These are phyloP conservation scores for Scrobipalpa costella DNA, from an alignment of 2,888 invertebrate species.

Conservation along the genomic window DNA sequence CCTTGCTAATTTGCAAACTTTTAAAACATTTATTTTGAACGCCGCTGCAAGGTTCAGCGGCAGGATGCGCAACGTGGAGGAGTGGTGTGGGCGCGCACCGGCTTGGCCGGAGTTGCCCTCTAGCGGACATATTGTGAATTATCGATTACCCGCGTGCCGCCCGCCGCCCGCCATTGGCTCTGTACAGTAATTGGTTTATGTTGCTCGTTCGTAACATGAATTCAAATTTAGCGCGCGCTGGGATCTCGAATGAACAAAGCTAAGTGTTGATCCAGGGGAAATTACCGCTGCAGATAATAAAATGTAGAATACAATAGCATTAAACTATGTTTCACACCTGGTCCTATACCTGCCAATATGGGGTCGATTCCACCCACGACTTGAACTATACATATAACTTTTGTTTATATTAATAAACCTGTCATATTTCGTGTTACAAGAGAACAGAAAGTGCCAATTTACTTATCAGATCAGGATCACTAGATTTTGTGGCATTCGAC, in stretches of 20 bases:
- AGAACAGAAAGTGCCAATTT: no score
- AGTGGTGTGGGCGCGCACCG: constrained; percentile 76
- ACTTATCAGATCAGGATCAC: no score
- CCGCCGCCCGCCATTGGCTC: constrained; percentile 71
- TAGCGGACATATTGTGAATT: constrained; percentile 78
- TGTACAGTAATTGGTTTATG: constrained; percentile 77
- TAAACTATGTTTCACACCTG: no score
- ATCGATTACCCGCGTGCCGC: constrained; percentile 73
- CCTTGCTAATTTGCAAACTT: no score
- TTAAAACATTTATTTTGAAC: constrained; percentile 37
- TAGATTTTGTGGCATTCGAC: no score
- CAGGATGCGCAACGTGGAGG: constrained; percentile 75
- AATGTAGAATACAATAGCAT: constrained; percentile 37
- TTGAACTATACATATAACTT: no score
- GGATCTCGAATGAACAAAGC: constrained; percentile 61
- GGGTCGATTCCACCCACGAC: no score
- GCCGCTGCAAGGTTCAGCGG: constrained; percentile 60
- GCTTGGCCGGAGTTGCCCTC: constrained; percentile 64
- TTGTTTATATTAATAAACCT: no score
- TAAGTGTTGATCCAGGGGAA: constrained; percentile 63
- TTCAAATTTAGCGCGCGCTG: constrained; percentile 78
- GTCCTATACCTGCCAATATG: no score
- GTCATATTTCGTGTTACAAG: no score
- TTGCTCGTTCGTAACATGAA: constrained; percentile 76
- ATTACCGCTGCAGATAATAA: constrained; percentile 68